These are phyloP conservation scores for Ditylenchus dipsaci DNA, from an alignment of 1,140 invertebrate species.

Conservation along the genomic window DNA sequence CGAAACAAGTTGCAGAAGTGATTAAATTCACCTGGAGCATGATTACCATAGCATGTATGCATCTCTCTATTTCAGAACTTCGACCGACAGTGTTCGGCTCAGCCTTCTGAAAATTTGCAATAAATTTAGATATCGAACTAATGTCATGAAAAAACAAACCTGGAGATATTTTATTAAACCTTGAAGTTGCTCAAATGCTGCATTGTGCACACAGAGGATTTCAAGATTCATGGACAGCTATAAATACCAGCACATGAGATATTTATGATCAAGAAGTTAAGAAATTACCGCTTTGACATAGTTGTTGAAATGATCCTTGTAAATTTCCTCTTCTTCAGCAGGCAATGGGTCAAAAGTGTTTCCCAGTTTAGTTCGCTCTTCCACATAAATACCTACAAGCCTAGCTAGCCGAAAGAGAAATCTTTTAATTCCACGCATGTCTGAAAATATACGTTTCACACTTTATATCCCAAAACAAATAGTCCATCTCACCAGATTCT, in stretches of 20 bases:
- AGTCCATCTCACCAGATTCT: conserved; percentile 9
- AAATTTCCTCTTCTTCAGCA: not conserved
- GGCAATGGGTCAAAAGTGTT: not conserved
- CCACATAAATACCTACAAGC: not conserved
- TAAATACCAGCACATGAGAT: not conserved
- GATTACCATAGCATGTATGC: conserved; percentile 46
- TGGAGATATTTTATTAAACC: conserved; percentile 46
- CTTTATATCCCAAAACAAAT: conserved; percentile 1
- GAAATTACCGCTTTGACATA: not conserved
- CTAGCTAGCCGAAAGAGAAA: not conserved
- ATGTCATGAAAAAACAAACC: not conserved
- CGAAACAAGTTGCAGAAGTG: no score
- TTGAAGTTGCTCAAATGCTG: conserved; percentile 40
- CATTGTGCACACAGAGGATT: conserved; percentile 50
- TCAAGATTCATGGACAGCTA: conserved; percentile 29
- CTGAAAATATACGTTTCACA: not conserved
- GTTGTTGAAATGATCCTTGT: not conserved
- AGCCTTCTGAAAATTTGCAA: conserved; percentile 42
- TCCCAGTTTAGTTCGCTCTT: not conserved
- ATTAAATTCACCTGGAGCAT: conserved; percentile 51
- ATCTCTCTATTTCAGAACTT: conserved; percentile 48
- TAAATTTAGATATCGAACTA: conserved; percentile 1
- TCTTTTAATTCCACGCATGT: not conserved
- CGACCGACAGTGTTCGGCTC: conserved; percentile 25
- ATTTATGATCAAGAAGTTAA: not conserved